phyloP scores from a whole-genome alignment of 2,888 invertebrate species.

The Cheilosia urbana region DNA sequence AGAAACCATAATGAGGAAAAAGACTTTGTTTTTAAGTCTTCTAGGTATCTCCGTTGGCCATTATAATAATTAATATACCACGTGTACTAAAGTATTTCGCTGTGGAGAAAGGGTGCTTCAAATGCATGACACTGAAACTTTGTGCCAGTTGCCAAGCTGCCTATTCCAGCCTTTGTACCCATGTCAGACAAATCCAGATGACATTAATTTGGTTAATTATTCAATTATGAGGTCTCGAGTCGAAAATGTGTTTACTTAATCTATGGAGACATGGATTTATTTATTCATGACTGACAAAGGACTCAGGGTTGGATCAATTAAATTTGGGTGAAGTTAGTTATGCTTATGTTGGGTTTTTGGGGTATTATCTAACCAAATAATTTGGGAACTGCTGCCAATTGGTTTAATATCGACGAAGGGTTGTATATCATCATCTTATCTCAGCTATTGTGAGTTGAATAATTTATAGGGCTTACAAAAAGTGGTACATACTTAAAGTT shows the following conservation, averaged over 20 bases:
- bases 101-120: background rate
- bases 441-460: too few relatives aligned
- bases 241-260: conserved; percentile 34
- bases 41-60: background rate
- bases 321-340: conserved; percentile 10
- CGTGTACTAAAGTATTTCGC: background rate
- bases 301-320: conserved; percentile 9
- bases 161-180: background rate
- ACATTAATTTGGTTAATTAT: conserved; percentile 66
- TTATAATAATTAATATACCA: conserved; percentile 27
- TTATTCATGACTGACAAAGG: conserved; percentile 35
- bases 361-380: background rate
- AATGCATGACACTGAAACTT: conserved; percentile 1
- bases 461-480: too few relatives aligned
- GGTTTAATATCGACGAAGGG: too few relatives aligned
- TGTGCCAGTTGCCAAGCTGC: background rate
- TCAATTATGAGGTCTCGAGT: conserved; percentile 56
- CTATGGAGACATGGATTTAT: conserved; percentile 30
- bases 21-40: background rate
- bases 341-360: background rate
- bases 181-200: conserved; percentile 38
- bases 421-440: too few relatives aligned
- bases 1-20: background rate
- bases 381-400: too few relatives aligned
- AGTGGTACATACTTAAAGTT: too few relatives aligned